Evolutionary conservation across 37 sponge, comb jelly and placozoan species (phyloP).

Genomic region (Ianthella basta): DNA sequence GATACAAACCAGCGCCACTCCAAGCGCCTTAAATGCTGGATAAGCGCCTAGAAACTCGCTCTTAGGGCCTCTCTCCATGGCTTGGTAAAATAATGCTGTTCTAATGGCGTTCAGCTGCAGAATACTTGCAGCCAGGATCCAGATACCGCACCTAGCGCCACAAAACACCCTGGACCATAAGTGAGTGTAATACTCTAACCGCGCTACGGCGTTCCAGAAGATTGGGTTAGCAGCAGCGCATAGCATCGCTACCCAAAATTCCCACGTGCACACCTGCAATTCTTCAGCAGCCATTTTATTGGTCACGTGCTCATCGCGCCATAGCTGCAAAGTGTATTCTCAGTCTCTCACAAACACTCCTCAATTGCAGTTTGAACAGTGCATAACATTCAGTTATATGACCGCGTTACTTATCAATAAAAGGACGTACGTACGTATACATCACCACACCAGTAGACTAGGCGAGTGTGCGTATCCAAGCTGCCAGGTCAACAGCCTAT

Average conservation of each 20-base stretch:
- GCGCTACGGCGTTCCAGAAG: slow-evolving; percentile 53
- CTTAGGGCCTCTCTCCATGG: slow-evolving; percentile 26
- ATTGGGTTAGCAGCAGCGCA: slow-evolving; percentile 43
- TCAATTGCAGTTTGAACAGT: too few relatives aligned
- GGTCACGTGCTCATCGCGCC: too few relatives aligned
- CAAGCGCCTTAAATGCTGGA: slow-evolving; percentile 9
- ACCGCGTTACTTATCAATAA: too few relatives aligned
- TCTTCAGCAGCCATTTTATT: too few relatives aligned
- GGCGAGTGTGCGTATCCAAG: too few relatives aligned
- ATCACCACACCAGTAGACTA: too few relatives aligned
- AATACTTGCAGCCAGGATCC: slow-evolving; percentile 33
- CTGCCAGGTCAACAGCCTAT: too few relatives aligned
- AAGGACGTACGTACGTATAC: too few relatives aligned
- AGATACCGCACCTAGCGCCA: slow-evolving; percentile 39
- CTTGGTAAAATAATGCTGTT: slow-evolving; percentile 43
- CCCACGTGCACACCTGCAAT: not conserved
- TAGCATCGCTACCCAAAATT: not conserved
- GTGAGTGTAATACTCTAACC: slow-evolving; percentile 60
- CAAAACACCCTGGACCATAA: slow-evolving; percentile 30
- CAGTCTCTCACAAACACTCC: too few relatives aligned
- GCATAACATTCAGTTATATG: too few relatives aligned
- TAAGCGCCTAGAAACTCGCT: slow-evolving; percentile 21
- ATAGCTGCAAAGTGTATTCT: too few relatives aligned
- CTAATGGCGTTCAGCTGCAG: slow-evolving; percentile 41
- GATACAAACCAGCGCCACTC: slow-evolving; percentile 8